These are phyloP conservation scores for Gasterosteus aculeatus DNA, from an alignment of 2,113 vertebrate genomes.

Conservation along the genomic window DNA sequence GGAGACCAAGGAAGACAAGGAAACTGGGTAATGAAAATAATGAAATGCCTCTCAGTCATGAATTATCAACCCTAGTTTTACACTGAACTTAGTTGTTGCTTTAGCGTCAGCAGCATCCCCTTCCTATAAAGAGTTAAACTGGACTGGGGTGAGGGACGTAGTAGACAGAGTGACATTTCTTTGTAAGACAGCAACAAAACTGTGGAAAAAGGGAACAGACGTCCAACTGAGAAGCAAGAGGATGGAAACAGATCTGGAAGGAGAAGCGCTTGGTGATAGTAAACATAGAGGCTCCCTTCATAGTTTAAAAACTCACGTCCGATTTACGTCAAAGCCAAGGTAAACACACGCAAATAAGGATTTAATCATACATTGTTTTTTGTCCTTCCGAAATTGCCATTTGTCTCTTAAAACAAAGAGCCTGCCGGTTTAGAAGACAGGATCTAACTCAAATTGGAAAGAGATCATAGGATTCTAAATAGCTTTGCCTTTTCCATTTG, in stretches of 20 bases:
- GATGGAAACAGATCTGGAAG: constrained; percentile 78
- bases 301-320: constrained; percentile 37
- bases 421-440: constrained; percentile 34
- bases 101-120: not conserved
- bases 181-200: constrained; percentile 54
- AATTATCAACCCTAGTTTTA: not conserved
- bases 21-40: constrained; percentile 75
- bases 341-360: constrained; percentile 40
- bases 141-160: constrained; percentile 30
- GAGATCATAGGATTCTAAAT: constrained; percentile 54
- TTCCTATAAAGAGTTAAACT: constrained; percentile 46
- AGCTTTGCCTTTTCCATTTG: constrained; percentile 61
- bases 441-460: constrained; percentile 51
- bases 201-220: constrained; percentile 76
- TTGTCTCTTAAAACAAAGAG: constrained; percentile 37
- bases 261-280: constrained; percentile 55
- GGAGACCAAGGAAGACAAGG: constrained; percentile 72
- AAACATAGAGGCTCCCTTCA: constrained; percentile 66
- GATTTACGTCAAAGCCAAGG: constrained; percentile 39
- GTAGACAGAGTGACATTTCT: constrained; percentile 49
- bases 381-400: constrained; percentile 46
- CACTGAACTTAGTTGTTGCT: too few relatives aligned
- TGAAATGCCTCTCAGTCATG: constrained; percentile 2
- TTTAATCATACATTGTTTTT: constrained; percentile 51
- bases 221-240: constrained; percentile 60